Conservation (phyloP, 2,113 vertebrate species). For the Danionella cerebrum region DNA sequence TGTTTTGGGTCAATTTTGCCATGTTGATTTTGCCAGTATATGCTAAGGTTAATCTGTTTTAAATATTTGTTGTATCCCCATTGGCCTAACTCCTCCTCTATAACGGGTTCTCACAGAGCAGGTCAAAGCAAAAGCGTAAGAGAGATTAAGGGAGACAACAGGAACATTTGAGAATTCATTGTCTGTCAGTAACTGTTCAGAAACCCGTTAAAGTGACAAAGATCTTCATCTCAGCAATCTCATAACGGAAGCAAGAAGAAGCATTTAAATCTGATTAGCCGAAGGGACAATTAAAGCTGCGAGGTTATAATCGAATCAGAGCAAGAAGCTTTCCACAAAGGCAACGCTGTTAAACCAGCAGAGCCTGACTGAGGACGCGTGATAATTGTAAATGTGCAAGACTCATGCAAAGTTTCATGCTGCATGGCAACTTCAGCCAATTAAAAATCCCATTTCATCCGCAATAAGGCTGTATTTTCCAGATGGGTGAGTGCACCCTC, state of each 20-base stretch:
- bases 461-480: conserved; percentile 13
- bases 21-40: too few species aligned
- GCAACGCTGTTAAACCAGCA: conserved; percentile 57
- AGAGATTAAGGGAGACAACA: not conserved
- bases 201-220: conserved; percentile 1
- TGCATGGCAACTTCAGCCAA: conserved; percentile 19
- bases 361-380: conserved; percentile 47
- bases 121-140: too few species aligned
- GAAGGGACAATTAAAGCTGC: conserved; percentile 41
- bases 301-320: conserved; percentile 29
- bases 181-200: not conserved
- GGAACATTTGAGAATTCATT: not conserved
- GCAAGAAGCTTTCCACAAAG: conserved; percentile 42
- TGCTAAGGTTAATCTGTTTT: too few species aligned
- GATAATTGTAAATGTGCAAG: conserved; percentile 50
- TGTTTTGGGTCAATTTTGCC: too few species aligned
- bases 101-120: too few species aligned
- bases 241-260: not conserved
- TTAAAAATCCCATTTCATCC: conserved; percentile 22
- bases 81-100: too few species aligned
- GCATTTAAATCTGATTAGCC: conserved; percentile 52
- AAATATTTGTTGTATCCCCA: too few species aligned
- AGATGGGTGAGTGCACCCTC: not conserved
- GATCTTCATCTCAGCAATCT: not conserved
- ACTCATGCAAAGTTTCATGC: conserved; percentile 47